Evolutionary conservation across 2,888 invertebrate species (phyloP).

Genomic region (Herminia tarsipennalis): DNA sequence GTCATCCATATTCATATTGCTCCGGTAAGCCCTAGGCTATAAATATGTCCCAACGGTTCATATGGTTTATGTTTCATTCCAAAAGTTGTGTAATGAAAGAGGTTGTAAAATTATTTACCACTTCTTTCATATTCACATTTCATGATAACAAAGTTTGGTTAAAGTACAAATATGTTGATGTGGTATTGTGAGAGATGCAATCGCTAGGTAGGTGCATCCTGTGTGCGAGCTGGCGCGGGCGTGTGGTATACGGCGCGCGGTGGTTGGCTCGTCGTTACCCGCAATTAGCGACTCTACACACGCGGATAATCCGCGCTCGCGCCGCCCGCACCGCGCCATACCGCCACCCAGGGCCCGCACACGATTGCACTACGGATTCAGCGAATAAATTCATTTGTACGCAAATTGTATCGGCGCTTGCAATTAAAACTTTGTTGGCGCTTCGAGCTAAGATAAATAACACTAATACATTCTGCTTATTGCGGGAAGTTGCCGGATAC

Average conservation of each 20-base stretch:
- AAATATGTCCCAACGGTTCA: conserved; percentile 11
- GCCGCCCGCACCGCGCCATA: conserved; percentile 34
- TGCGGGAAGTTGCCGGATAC: conserved; percentile 81
- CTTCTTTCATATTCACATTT: neutral
- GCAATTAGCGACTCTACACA: conserved; percentile 81
- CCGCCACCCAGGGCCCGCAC: conserved; percentile 49
- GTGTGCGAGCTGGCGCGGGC: conserved; percentile 21
- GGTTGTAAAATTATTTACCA: too few species aligned
- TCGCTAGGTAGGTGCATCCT: neutral
- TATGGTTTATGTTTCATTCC: conserved; percentile 3
- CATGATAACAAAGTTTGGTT: neutral
- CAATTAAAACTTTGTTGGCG: conserved; percentile 85
- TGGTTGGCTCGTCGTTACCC: conserved; percentile 69
- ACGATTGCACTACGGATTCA: conserved; percentile 81
- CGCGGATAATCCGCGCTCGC: conserved; percentile 76
- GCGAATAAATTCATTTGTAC: conserved; percentile 85
- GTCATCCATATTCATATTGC: conserved; percentile 21
- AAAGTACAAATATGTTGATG: neutral
- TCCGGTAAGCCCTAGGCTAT: conserved; percentile 8
- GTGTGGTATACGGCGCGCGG: conserved; percentile 37
- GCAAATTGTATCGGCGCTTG: conserved; percentile 86
- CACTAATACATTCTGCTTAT: conserved; percentile 85
- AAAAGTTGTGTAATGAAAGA: conserved; percentile 2
- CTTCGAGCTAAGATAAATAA: conserved; percentile 84
- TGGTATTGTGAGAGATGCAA: neutral